Evolutionary conservation across 2,888 invertebrate genomes (phyloP).

Genomic region (Leistus spinibarbis): DNA sequence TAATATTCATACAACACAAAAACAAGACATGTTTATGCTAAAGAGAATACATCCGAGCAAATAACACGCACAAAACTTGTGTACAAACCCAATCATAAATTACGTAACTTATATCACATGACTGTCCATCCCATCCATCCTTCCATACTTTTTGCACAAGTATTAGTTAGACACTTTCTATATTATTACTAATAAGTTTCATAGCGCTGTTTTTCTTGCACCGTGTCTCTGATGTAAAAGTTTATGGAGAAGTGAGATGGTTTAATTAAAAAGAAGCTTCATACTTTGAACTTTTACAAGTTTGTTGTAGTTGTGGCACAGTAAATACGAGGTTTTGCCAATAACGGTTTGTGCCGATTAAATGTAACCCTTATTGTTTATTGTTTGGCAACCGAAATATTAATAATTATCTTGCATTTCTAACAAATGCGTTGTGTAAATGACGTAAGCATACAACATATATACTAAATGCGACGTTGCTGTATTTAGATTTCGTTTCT

Average conservation of each 20-base stretch:
- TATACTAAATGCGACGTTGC: not conserved
- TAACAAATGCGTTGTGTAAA: not conserved
- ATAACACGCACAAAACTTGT: too few relatives aligned
- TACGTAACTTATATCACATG: too few relatives aligned
- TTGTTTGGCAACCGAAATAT: too few relatives aligned
- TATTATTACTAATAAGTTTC: too few relatives aligned
- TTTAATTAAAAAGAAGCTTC: constrained; percentile 1
- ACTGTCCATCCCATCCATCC: too few relatives aligned
- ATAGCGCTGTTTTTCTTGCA: too few relatives aligned
- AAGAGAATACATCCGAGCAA: constrained; percentile 7
- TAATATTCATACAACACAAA: constrained; percentile 39
- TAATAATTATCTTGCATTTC: not conserved
- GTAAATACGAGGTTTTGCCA: constrained; percentile 4
- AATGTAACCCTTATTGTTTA: not conserved
- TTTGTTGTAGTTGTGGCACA: not conserved
- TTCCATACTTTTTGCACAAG: too few relatives aligned
- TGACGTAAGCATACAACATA: not conserved
- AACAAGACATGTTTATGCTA: constrained; percentile 37
- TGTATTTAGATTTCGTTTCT: constrained; percentile 1
- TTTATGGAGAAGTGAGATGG: not conserved
- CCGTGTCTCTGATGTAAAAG: too few relatives aligned
- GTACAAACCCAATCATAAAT: too few relatives aligned
- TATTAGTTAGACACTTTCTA: too few relatives aligned
- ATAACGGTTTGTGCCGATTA: not conserved
- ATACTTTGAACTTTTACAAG: not conserved